Evolutionary conservation across 2,113 vertebrate genomes (phyloP).

Genomic region (Atherinomorus stipes): DNA sequence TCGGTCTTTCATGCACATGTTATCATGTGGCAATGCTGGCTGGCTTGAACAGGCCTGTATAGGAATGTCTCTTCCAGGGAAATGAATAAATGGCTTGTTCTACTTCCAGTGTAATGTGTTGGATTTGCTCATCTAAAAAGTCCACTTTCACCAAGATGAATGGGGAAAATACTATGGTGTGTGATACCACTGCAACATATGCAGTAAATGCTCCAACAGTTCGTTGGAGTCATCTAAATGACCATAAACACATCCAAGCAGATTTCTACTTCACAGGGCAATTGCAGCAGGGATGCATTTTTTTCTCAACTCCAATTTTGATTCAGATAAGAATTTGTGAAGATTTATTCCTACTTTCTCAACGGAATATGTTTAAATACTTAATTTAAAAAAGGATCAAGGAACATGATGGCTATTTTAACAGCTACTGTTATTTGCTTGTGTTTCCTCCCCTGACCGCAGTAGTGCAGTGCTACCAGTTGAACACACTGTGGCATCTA

Average conservation of each 20-base stretch:
- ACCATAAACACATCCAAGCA: not conserved
- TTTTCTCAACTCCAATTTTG: not conserved
- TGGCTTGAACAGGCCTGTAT: constrained; percentile 28
- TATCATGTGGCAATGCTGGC: constrained; percentile 25
- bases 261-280: not conserved
- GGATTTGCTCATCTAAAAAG: constrained; percentile 13
- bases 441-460: not conserved
- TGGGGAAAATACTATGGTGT: not conserved
- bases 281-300: not conserved
- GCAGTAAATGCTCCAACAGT: not conserved
- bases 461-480: constrained; percentile 40
- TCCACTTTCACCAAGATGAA: constrained; percentile 24
- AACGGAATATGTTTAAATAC: not conserved
- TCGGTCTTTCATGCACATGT: constrained; percentile 14
- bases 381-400: not conserved
- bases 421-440: rapidly evolving
- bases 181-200: constrained; percentile 12
- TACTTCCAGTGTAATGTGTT: constrained; percentile 24
- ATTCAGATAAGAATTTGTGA: no score
- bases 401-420: constrained; percentile 33
- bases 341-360: not conserved
- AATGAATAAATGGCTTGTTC: constrained; percentile 66
- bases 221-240: not conserved
- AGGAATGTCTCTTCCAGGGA: constrained; percentile 35
- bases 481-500: constrained; percentile 73